phyloP scores from a whole-genome alignment of 2,797 vertebrate genomes.

The Hemibagrus guttatus region DNA sequence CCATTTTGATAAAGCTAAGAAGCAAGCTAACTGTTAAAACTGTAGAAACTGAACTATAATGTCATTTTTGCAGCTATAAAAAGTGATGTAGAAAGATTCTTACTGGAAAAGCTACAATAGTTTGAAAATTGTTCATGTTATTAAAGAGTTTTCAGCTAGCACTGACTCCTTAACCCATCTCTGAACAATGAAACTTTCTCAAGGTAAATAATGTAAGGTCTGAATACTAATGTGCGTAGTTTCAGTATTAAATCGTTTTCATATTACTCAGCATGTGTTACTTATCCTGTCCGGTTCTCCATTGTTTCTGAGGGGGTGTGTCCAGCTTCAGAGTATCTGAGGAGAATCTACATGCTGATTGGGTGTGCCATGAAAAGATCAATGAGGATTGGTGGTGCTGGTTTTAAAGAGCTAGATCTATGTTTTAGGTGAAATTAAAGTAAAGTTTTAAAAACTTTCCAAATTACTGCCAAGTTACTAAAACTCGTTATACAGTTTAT shows the following conservation, averaged over 20 bases:
- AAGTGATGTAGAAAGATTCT: neutral
- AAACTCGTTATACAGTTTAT: slow-evolving; percentile 52
- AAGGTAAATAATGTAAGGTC: neutral
- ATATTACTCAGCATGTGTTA: neutral
- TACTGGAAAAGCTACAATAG: neutral
- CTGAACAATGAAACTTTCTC: neutral
- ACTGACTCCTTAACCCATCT: neutral
- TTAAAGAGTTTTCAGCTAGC: neutral
- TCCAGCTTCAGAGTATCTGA: neutral
- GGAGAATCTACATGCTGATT: neutral
- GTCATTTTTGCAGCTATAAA: neutral
- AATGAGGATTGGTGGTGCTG: neutral
- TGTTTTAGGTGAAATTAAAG: slow-evolving; percentile 46
- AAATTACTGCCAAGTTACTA: slow-evolving; percentile 58
- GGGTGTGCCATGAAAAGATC: neutral
- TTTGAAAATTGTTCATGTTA: neutral
- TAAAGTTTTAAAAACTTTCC: slow-evolving; percentile 62
- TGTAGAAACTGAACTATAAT: neutral
- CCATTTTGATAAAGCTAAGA: neutral
- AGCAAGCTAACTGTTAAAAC: neutral
- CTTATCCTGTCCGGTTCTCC: neutral
- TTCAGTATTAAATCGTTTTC: neutral
- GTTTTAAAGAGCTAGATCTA: neutral
- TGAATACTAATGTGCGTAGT: neutral
- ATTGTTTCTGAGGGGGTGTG: neutral